Base-by-base conservation (phyloP, 2,888 invertebrate species). In the Sericinus montela region DNA sequence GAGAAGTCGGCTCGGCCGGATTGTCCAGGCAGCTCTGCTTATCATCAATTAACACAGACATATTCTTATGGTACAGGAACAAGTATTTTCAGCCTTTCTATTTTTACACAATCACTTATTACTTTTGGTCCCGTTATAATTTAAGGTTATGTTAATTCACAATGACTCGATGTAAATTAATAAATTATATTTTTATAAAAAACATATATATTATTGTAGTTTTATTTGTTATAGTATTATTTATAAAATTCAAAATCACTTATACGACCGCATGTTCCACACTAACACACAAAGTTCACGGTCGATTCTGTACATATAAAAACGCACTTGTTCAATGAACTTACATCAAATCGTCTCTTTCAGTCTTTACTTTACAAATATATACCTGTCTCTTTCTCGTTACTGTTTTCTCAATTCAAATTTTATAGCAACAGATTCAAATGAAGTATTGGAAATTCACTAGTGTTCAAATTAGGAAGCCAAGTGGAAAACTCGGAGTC, bases 1-100 rank as follows among this genome's bases (percentile, higher is more conserved):
- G 67, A 0, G 66, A 53, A 1, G 59, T 58, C 3, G 66, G 61
- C 37, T 72, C 39, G 16, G 43, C 32, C 11, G 28, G 13, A 37
- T 44, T 43, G 11, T 36, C 45, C 41, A 46, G 23, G 9, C 7
- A 39, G 6, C 35, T 19, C 0, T 14, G 10, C 23, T 36, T 45
- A 9, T 50, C 45, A 36, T 29, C 39, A 1, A 30, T 23, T 11
- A 46, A 25, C 9, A 28, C 44, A 13, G 49, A 16, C 45, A 50
- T 49, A 15, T 38, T 35, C 6, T 23, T 23, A n/a, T n/a, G n/a
- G 3, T 23, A 5, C 23, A 25, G 3, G 8, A 25, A 25, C 25
- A 5, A 5, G 25, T 8, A 8, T 8, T 6, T 8, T 8, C 13
- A 39, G 19, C n/a, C 48, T 48, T 43, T 8, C 7, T 2, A 3